phyloP scores from a whole-genome alignment of 2,888 invertebrate genomes.

The Agrochola lota region DNA sequence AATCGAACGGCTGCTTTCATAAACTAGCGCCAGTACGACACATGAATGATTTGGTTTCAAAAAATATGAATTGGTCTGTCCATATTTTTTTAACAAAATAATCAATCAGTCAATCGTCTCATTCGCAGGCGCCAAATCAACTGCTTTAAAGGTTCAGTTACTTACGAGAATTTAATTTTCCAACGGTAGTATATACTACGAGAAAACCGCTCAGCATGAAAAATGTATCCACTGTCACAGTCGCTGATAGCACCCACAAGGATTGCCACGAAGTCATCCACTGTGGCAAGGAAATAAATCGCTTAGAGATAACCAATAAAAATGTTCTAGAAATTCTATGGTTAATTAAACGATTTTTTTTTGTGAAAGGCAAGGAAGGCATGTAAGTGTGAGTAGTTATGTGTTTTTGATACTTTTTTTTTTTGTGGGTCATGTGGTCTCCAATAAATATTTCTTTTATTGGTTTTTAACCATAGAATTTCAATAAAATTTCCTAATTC shows the following conservation, averaged over 20 bases:
- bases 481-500: background rate
- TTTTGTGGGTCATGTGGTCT: too few relatives aligned
- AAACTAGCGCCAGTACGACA: too few relatives aligned
- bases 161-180: constrained; percentile 78
- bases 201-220: constrained; percentile 84
- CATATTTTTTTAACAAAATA: background rate
- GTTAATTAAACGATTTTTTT: too few relatives aligned
- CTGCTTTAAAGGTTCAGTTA: background rate
- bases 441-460: too few relatives aligned
- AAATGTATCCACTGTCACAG: constrained; percentile 92
- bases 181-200: constrained; percentile 78
- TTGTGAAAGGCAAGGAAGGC: too few relatives aligned
- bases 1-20: too few relatives aligned
- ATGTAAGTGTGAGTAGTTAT: too few relatives aligned
- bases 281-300: constrained; percentile 68
- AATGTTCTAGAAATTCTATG: background rate
- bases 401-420: too few relatives aligned
- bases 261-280: constrained; percentile 72
- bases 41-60: too few relatives aligned
- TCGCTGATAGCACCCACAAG: constrained; percentile 79
- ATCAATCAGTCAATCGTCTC: background rate
- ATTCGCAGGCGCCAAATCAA: background rate
- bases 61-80: too few relatives aligned
- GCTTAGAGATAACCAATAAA: background rate
- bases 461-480: too few relatives aligned